Evolutionary conservation across 1,140 invertebrate genomes (phyloP).

Genomic region (Euglossa dilemma): DNA sequence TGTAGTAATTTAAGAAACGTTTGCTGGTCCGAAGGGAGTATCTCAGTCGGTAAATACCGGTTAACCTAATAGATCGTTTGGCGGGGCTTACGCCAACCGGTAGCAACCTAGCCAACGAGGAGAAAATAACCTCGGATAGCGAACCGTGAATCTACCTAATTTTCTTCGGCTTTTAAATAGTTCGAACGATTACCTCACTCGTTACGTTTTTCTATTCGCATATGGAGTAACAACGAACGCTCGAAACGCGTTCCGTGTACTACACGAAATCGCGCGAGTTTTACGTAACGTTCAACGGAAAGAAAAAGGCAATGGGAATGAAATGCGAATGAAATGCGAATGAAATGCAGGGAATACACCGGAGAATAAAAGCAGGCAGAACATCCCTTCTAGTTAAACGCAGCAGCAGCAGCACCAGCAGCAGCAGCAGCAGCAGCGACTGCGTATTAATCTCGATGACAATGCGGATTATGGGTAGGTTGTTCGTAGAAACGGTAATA

Average conservation of each 20-base stretch:
- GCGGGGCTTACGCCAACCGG: too few relatives aligned
- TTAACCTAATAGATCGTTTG: background rate
- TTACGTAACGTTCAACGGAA: background rate
- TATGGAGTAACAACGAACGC: too few relatives aligned
- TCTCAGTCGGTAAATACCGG: background rate
- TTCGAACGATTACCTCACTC: background rate
- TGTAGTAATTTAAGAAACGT: background rate
- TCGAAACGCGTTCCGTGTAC: background rate
- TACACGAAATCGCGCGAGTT: background rate
- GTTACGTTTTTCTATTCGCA: background rate
- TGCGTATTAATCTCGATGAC: constrained; percentile 11
- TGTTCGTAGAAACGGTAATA: background rate
- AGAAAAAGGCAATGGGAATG: background rate
- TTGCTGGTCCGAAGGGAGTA: background rate
- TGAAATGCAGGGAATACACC: constrained; percentile 12
- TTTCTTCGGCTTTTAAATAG: background rate
- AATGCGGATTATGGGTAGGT: background rate
- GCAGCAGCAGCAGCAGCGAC: background rate
- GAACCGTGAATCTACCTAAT: background rate
- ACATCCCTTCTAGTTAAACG: background rate
- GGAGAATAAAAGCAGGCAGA: constrained; percentile 5
- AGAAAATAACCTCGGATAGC: background rate
- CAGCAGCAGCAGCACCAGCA: background rate
- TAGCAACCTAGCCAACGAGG: too few relatives aligned
- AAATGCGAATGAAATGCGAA: background rate